These are phyloP conservation scores for Heteromormyrus szaboi DNA, from an alignment of 2,797 vertebrate species.

Conservation along the genomic window DNA sequence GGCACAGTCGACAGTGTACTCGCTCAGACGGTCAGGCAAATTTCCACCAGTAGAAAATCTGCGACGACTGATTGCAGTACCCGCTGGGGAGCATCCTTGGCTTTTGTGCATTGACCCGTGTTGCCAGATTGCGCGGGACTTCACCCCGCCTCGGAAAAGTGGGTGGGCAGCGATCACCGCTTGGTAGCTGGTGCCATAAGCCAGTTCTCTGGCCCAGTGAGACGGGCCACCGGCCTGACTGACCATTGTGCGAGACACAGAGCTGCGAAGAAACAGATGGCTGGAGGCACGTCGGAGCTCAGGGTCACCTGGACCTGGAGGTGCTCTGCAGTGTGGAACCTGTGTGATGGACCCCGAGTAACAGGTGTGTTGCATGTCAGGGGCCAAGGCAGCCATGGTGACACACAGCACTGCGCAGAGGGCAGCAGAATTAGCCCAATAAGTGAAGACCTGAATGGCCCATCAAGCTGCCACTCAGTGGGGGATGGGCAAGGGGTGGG, in stretches of 20 bases:
- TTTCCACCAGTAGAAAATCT: not conserved
- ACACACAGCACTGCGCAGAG: not conserved
- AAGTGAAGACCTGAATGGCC: not conserved
- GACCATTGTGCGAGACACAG: not conserved
- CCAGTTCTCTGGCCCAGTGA: not conserved
- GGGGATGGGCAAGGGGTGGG: not conserved
- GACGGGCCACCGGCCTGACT: not conserved
- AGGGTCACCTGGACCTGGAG: not conserved
- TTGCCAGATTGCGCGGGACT: not conserved
- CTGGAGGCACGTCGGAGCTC: not conserved
- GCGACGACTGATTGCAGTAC: not conserved
- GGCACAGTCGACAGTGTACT: not conserved
- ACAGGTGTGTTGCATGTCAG: not conserved
- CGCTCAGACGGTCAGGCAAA: not conserved
- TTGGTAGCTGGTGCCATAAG: not conserved
- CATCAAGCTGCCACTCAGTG: not conserved
- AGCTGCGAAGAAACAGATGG: not conserved
- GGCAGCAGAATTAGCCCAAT: not conserved
- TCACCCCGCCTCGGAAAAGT: not conserved
- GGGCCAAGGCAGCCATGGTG: not conserved
- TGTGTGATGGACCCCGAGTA: not conserved
- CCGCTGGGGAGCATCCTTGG: not conserved
- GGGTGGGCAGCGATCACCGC: not conserved
- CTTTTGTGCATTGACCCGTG: not conserved
- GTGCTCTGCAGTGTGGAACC: not conserved